Conservation (phyloP, 1,140 invertebrate species). For the Bombus terrestris region DNA sequence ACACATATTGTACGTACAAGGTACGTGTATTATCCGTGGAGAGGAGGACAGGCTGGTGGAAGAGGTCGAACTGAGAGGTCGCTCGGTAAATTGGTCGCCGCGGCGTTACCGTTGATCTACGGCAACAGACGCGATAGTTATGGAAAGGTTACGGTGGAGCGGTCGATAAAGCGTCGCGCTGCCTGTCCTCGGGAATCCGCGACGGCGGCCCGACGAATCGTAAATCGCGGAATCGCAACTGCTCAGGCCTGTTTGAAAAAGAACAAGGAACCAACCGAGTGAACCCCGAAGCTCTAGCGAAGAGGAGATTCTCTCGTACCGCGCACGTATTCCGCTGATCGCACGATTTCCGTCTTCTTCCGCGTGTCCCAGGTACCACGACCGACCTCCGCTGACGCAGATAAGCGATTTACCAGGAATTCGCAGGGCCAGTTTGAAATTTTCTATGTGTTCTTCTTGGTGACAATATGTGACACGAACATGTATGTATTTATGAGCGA, state of each 20-base stretch:
- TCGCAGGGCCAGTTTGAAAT: slow-evolving; percentile 20
- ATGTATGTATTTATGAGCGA: no score
- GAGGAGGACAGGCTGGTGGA: slow-evolving; percentile 57
- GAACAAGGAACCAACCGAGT: slow-evolving; percentile 35
- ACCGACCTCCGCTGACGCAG: slow-evolving; percentile 17
- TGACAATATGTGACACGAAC: neutral
- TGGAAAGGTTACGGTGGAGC: slow-evolving; percentile 74
- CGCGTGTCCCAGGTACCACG: slow-evolving; percentile 35
- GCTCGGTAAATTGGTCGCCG: slow-evolving; percentile 76
- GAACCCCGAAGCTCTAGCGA: neutral
- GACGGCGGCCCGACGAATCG: slow-evolving; percentile 67
- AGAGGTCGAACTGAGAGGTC: slow-evolving; percentile 76
- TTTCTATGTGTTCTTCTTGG: neutral
- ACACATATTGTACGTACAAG: slow-evolving; percentile 55
- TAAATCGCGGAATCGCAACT: slow-evolving; percentile 72
- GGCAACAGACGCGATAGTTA: slow-evolving; percentile 76
- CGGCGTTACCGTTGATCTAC: slow-evolving; percentile 76
- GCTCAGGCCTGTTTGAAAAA: slow-evolving; percentile 45
- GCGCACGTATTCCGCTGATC: slow-evolving; percentile 52
- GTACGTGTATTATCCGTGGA: slow-evolving; percentile 60
- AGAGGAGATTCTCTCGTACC: slow-evolving; percentile 19
- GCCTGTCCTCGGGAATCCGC: slow-evolving; percentile 70
- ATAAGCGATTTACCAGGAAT: slow-evolving; percentile 36
- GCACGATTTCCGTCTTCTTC: slow-evolving; percentile 59
- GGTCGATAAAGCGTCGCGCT: slow-evolving; percentile 72